phyloP scores from a whole-genome alignment of 1,140 invertebrate species.

The Drosophila subpulchrella region DNA sequence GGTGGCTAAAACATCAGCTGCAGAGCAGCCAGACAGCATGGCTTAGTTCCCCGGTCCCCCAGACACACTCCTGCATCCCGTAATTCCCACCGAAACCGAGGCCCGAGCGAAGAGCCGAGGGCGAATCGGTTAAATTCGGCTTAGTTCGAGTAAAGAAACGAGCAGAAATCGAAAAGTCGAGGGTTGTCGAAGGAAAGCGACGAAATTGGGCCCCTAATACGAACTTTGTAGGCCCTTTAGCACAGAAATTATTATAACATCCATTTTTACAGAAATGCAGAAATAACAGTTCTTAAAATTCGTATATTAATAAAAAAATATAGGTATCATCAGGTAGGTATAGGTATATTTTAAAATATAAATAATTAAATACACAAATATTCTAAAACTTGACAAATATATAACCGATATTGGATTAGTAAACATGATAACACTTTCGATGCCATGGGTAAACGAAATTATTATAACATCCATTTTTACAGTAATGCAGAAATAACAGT shows the following conservation, averaged over 20 bases:
- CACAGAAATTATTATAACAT: background rate
- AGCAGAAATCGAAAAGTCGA: constrained; percentile 54
- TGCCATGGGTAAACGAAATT: background rate
- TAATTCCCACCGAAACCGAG: constrained; percentile 17
- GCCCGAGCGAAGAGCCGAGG: constrained; percentile 31
- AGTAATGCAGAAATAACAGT: too few relatives aligned
- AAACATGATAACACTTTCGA: too few relatives aligned
- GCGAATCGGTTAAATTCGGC: constrained; percentile 18
- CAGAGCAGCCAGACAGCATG: constrained; percentile 37
- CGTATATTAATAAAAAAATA: too few relatives aligned
- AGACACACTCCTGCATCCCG: constrained; percentile 15
- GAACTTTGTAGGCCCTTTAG: constrained; percentile 7
- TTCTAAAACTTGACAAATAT: too few relatives aligned
- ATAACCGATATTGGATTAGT: too few relatives aligned
- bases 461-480: too few relatives aligned
- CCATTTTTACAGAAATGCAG: too few relatives aligned
- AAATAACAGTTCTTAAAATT: too few relatives aligned
- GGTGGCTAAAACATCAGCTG: constrained; percentile 12
- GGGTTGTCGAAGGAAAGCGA: constrained; percentile 39
- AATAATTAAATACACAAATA: background rate
- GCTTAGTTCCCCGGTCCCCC: constrained; percentile 11
- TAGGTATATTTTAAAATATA: too few relatives aligned
- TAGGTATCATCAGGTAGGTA: background rate
- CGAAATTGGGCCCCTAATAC: background rate
- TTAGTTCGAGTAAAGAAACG: constrained; percentile 35